phyloP scores from a whole-genome alignment of 2,113 vertebrate species.

The Electrona antarctica region DNA sequence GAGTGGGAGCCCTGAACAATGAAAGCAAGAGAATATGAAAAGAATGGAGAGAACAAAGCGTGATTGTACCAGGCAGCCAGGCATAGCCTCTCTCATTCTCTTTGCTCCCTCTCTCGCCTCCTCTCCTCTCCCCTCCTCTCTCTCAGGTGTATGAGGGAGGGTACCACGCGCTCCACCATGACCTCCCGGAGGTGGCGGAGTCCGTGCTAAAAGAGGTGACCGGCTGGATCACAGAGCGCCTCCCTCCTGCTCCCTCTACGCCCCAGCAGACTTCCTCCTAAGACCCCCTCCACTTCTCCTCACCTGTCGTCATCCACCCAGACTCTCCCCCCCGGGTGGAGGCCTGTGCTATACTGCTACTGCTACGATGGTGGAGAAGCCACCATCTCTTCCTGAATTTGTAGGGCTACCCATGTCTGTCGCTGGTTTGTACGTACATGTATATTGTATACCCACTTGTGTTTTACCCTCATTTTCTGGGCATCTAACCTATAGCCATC shows the following conservation, averaged over 20 bases:
- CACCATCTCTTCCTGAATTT: too few relatives aligned
- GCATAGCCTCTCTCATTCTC: neutral
- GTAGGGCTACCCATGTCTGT: too few relatives aligned
- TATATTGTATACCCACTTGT: too few relatives aligned
- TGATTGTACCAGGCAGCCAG: too few relatives aligned
- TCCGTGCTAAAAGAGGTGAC: constrained; percentile 88
- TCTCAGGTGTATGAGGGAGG: constrained; percentile 89
- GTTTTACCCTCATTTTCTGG: too few relatives aligned
- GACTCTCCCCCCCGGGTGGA: too few relatives aligned
- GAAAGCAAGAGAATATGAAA: too few relatives aligned
- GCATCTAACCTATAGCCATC: neutral
- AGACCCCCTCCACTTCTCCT: constrained; percentile 35
- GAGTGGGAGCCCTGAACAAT: too few relatives aligned
- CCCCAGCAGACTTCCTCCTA: constrained; percentile 1
- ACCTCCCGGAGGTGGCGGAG: constrained; percentile 87
- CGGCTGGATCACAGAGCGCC: constrained; percentile 82
- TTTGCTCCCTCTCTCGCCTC: neutral
- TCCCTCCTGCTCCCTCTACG: constrained; percentile 47
- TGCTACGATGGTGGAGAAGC: too few relatives aligned
- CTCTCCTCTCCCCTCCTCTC: neutral
- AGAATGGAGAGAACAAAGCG: too few relatives aligned
- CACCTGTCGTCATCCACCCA: constrained; percentile 3
- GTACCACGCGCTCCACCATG: constrained; percentile 93
- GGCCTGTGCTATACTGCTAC: too few relatives aligned
- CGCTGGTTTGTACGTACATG: too few relatives aligned